These are phyloP conservation scores for Argyresthia albistria DNA, from an alignment of 2,888 invertebrate genomes.

Conservation along the genomic window DNA sequence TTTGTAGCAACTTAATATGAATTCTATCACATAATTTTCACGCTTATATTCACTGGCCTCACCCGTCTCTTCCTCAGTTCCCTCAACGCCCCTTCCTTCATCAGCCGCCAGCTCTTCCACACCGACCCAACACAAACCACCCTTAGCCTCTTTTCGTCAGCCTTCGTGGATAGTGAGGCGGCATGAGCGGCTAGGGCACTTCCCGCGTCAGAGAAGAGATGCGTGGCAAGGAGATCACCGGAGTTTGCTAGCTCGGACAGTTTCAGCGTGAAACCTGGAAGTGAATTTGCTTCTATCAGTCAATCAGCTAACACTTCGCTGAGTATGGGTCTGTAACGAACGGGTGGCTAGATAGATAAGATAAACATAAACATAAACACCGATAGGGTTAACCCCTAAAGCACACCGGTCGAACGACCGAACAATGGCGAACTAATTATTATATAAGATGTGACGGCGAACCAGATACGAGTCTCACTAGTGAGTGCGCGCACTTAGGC, in stretches of 20 bases:
- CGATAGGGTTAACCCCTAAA: no score
- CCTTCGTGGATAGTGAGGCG: constrained; percentile 73
- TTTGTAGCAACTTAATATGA: constrained; percentile 4
- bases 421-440: no score
- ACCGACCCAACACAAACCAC: constrained; percentile 96
- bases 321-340: no score
- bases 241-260: constrained; percentile 78
- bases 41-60: no score
- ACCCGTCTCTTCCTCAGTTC: constrained; percentile 58
- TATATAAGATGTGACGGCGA: no score
- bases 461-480: no score
- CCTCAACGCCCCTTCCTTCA: constrained; percentile 79
- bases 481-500: no score
- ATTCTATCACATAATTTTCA: constrained; percentile 55
- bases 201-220: constrained; percentile 82
- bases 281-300: no score
- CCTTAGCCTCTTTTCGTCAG: constrained; percentile 71
- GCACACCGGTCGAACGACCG: no score
- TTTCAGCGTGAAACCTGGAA: constrained; percentile 78
- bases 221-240: constrained; percentile 80
- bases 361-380: no score
- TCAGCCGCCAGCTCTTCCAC: constrained; percentile 91
- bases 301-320: no score
- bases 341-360: no score
- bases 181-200: constrained; percentile 76